These are phyloP conservation scores for Acanthococcus lagerstroemiae DNA, from an alignment of 2,888 invertebrate genomes.

Conservation along the genomic window DNA sequence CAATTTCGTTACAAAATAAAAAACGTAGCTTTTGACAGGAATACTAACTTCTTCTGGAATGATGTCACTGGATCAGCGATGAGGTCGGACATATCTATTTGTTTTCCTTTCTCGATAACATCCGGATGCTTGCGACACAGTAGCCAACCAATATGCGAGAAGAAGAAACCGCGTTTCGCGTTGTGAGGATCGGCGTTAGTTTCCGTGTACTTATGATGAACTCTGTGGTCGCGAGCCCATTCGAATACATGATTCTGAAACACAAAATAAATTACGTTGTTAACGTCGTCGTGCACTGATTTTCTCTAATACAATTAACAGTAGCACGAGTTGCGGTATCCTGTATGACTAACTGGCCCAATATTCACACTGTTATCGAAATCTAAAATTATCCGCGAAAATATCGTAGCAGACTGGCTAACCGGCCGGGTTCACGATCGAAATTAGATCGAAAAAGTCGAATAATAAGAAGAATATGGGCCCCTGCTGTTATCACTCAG, in stretches of 20 bases:
- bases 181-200: conserved; percentile 92
- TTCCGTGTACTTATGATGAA: conserved; percentile 88
- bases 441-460: too few relatives aligned
- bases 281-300: background rate
- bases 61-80: conserved; percentile 67
- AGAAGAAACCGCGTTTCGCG: conserved; percentile 86
- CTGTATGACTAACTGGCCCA: too few relatives aligned
- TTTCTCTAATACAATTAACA: background rate
- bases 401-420: too few relatives aligned
- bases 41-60: conserved; percentile 76
- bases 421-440: too few relatives aligned
- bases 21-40: background rate
- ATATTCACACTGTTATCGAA: too few relatives aligned
- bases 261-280: conserved; percentile 5
- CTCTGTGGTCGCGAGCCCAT: conserved; percentile 50
- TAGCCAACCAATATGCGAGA: conserved; percentile 92
- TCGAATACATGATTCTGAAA: conserved; percentile 40
- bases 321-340: too few relatives aligned
- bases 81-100: conserved; percentile 75
- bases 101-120: conserved; percentile 73
- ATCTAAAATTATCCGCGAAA: too few relatives aligned
- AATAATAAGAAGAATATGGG: too few relatives aligned
- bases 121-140: conserved; percentile 82
- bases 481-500: too few relatives aligned
- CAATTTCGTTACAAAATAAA: background rate